Base-by-base conservation (phyloP, 2,797 vertebrate species). In the Silurus aristotelis region DNA sequence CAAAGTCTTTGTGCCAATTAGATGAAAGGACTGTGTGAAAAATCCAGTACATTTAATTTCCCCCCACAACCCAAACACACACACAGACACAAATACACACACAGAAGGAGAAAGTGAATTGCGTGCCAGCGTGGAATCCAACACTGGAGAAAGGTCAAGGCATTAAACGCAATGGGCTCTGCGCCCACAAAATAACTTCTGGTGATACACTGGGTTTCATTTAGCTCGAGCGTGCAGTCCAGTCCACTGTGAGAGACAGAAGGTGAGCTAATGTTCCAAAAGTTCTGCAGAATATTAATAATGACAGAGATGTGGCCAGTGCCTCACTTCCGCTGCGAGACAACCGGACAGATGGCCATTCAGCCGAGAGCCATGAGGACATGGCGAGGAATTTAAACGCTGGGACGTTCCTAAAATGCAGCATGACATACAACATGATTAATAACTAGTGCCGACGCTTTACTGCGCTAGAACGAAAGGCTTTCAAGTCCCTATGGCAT, bases 121-220 rank as follows among this genome's bases (percentile, higher is more conserved):
- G 60, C 81, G 22, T 55, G 66, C 60, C 73, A 81, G 55, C 68
- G 68, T 38, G 66, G 55, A 13, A 52, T 80, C 22, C 31, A 70
- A 84, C 20, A 48, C 82, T 56, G 63, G 66, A 78, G 38, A 82
- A 90, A 89, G 88, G 85, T 89, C 84, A 87, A 83, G 77, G 83
- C 75, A 84, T 86, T 77, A 88, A 83, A 87, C 78, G 73, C 72
- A 46, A 22, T 71, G 78, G 80, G 76, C 85, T 87, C 78, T 48
- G 56, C 55, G 77, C 78, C 85, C 48, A 52, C 75, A 88, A 68
- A 88, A 89, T 88, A 83, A 83, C 85, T 86, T 84, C 84, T 85
- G 83, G 58, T 83, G 82, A 86, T 87, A 86, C 82, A 87, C 55
- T 80, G 85, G 79, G 82, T 80, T 89, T 85, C 63, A 86, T 89